Percentiles rank a stretch among this genome's conserved stretches.
These are phyloP conservation scores for Ochropleura plecta DNA, from an alignment of 2,888 invertebrate species.

Conservation along the genomic window DNA sequence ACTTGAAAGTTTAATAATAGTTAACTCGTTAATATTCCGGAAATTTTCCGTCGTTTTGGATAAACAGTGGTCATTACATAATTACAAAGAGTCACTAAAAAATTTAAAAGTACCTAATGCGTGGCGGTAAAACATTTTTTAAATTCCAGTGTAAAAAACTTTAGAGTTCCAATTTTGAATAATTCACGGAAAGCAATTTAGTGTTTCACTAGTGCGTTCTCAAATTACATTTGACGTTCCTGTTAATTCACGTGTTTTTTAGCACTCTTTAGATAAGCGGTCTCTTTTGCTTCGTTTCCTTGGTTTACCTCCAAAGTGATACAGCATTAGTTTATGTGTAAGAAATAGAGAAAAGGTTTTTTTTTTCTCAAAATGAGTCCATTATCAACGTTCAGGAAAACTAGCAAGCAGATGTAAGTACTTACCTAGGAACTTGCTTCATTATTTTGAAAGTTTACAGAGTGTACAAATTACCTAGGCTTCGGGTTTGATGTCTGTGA, in stretches of 20 bases:
- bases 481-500: not conserved
- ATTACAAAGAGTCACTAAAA: conserved; percentile 18
- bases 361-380: conserved; percentile 72
- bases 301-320: conserved; percentile 32
- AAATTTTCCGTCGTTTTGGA: conserved; percentile 15
- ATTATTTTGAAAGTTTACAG: not conserved
- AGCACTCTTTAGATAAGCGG: not conserved
- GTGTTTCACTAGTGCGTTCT: conserved; percentile 45
- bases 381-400: conserved; percentile 72
- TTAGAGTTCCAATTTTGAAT: conserved; percentile 42
- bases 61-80: conserved; percentile 19
- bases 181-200: conserved; percentile 32
- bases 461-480: not conserved
- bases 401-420: conserved; percentile 74
- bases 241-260: conserved; percentile 19
- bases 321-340: conserved; percentile 45
- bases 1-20: conserved; percentile 19
- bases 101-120: conserved; percentile 3
- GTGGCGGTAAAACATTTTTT: conserved; percentile 12
- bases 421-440: conserved; percentile 65
- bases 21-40: conserved; percentile 6
- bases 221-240: conserved; percentile 52
- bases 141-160: conserved; percentile 8
- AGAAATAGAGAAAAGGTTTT: conserved; percentile 37
- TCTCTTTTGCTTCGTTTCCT: conserved; percentile 6